A percentile compares a stretch with the other conserved stretches of the same genome.
Conservation (phyloP, 2,113 vertebrate species). For the Mobula hypostoma region DNA sequence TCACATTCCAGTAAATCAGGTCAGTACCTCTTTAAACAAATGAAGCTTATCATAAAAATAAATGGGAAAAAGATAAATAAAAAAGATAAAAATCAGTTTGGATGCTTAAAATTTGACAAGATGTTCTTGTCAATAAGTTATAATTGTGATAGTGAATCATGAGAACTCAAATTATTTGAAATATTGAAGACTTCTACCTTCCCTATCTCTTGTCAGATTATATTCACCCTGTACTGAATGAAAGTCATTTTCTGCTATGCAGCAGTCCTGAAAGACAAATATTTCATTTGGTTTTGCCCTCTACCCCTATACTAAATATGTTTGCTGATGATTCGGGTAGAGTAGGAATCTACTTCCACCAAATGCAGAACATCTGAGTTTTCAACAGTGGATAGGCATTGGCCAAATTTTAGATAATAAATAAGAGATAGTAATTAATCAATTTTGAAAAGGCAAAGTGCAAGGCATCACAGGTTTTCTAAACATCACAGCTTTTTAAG, state of each 20-base stretch:
- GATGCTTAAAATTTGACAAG: background rate
- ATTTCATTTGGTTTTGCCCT: background rate
- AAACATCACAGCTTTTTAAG: background rate
- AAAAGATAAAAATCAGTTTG: background rate
- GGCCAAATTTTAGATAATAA: background rate
- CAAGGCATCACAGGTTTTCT: background rate
- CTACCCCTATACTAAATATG: background rate
- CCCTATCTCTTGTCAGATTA: background rate
- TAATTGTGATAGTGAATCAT: background rate
- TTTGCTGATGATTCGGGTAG: background rate
- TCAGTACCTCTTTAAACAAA: constrained; percentile 43
- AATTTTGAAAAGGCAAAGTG: background rate
- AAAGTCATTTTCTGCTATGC: background rate
- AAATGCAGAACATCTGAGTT: background rate
- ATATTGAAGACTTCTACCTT: background rate
- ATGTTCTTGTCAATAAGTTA: background rate
- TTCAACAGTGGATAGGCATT: background rate
- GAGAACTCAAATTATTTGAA: background rate
- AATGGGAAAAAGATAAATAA: background rate
- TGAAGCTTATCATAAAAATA: background rate
- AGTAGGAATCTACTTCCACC: background rate
- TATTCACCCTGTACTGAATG: background rate
- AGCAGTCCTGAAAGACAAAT: background rate
- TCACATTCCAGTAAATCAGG: constrained; percentile 87
- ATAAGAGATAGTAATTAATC: background rate